These are phyloP conservation scores for Globodera rostochiensis DNA, from an alignment of 1,140 invertebrate species.

Conservation along the genomic window DNA sequence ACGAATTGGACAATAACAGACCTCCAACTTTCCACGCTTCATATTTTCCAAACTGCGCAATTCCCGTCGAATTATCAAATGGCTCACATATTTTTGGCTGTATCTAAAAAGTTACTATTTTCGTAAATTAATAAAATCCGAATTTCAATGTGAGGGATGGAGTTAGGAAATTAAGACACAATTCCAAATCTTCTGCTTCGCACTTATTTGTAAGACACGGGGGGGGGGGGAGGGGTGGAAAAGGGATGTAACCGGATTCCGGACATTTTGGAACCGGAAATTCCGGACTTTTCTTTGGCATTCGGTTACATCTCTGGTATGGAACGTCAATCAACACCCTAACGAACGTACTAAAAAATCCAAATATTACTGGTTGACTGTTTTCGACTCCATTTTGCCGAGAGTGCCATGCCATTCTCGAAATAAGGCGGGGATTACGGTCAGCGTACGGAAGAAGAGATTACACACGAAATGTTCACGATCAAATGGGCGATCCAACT, in stretches of 20 bases:
- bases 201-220: too few species aligned
- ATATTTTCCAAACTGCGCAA: constrained; percentile 34
- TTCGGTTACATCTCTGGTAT: too few species aligned
- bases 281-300: too few species aligned
- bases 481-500: constrained; percentile 24
- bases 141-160: too few species aligned
- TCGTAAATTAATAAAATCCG: background rate
- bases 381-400: constrained; percentile 7
- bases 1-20: background rate
- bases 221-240: too few species aligned
- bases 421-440: constrained; percentile 25
- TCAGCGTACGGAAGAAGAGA: constrained; percentile 39
- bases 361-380: constrained; percentile 4
- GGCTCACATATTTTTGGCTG: constrained; percentile 33
- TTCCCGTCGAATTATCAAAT: constrained; percentile 25
- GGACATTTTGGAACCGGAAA: too few species aligned
- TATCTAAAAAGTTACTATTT: constrained; percentile 3
- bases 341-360: too few species aligned
- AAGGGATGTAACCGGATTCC: too few species aligned
- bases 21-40: constrained; percentile 25
- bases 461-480: constrained; percentile 38
- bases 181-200: too few species aligned
- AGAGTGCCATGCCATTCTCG: constrained; percentile 35
- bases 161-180: too few species aligned
- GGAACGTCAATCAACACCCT: too few species aligned